These are phyloP conservation scores for Acanthis flammea DNA, from an alignment of 2,797 vertebrate species.

Conservation along the genomic window DNA sequence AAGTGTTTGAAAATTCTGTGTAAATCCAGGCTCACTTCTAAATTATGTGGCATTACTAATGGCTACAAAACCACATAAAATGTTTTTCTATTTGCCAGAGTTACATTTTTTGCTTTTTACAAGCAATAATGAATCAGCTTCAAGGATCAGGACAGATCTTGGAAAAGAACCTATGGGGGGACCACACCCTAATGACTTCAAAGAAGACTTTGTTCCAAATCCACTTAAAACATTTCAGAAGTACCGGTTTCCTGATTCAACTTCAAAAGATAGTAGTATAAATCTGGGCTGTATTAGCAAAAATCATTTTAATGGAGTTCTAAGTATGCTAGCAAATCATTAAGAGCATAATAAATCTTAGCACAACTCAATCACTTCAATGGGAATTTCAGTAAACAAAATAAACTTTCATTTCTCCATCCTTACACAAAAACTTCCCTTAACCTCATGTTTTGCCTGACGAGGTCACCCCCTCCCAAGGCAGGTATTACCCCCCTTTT, in stretches of 20 bases:
- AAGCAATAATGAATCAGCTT: not conserved
- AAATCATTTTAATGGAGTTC: not conserved
- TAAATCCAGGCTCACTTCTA: not conserved
- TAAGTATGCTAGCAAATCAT: not conserved
- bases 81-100: not conserved
- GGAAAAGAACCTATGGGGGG: not conserved
- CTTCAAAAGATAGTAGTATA: not conserved
- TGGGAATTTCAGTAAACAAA: not conserved
- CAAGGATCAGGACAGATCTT: not conserved
- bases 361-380: not conserved
- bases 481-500: not conserved
- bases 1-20: not conserved
- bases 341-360: not conserved
- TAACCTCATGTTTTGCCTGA: not conserved
- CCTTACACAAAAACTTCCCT: not conserved
- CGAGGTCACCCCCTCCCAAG: not conserved
- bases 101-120: not conserved
- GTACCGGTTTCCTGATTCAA: not conserved
- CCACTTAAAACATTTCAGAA: constrained; percentile 2
- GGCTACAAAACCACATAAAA: not conserved
- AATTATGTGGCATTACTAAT: not conserved
- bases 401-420: not conserved
- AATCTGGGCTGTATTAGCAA: not conserved
- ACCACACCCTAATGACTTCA: not conserved
- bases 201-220: not conserved